Conservation (phyloP, 1,140 invertebrate species). For the Drosophila albomicans region DNA sequence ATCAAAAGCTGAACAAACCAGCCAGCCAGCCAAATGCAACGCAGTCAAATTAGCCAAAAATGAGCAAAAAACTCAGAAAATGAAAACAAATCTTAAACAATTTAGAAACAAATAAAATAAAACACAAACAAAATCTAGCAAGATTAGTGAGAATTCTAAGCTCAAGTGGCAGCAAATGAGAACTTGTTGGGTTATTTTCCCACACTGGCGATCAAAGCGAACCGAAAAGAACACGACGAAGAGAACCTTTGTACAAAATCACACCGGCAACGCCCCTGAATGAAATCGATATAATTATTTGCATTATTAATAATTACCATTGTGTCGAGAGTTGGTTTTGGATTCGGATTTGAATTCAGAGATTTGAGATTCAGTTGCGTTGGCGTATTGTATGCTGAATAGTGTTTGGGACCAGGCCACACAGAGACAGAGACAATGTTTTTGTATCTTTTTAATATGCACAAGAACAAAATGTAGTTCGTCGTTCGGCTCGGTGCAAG, state of each 20-base stretch:
- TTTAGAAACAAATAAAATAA: not conserved
- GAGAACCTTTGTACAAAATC: constrained; percentile 67
- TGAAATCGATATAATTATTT: constrained; percentile 83
- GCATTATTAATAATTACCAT: constrained; percentile 83
- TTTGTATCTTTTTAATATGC: constrained; percentile 55
- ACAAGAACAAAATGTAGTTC: constrained; percentile 59
- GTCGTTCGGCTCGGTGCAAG: constrained; percentile 37
- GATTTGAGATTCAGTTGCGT: constrained; percentile 54
- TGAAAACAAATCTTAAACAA: not conserved
- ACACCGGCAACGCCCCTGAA: constrained; percentile 72
- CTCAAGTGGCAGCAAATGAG: constrained; percentile 77
- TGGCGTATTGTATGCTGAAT: constrained; percentile 51
- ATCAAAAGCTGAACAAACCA: constrained; percentile 56
- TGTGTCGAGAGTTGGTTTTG: constrained; percentile 53
- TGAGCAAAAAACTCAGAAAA: not conserved
- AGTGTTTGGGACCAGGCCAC: constrained; percentile 48
- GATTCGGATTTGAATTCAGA: constrained; percentile 41
- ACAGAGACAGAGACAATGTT: constrained; percentile 37
- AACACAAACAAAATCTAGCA: constrained; percentile 1
- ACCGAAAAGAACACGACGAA: constrained; percentile 36
- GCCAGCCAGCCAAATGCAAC: constrained; percentile 59
- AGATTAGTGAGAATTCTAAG: constrained; percentile 46
- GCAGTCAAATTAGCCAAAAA: constrained; percentile 69
- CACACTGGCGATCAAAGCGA: constrained; percentile 73
- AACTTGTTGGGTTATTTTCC: constrained; percentile 64